Conservation (phyloP, 1,140 invertebrate genomes). For the Cotesia vestalis region DNA sequence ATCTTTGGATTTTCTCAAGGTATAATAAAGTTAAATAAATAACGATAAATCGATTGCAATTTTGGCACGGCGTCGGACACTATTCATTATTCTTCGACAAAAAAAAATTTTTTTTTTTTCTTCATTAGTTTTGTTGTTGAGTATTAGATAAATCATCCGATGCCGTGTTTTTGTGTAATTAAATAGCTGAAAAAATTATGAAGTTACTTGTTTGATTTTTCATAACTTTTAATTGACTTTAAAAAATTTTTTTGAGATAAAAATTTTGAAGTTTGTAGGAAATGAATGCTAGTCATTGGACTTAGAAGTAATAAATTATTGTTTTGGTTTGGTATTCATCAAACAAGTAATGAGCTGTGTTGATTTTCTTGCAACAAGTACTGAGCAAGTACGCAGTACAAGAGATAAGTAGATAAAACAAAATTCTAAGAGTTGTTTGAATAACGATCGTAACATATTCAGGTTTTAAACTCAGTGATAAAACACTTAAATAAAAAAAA, state of each 20-base stretch:
- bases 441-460: slow-evolving; percentile 55
- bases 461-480: slow-evolving; percentile 57
- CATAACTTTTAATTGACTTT: too few species aligned
- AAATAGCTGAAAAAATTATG: too few species aligned
- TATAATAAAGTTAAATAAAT: slow-evolving; percentile 7
- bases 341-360: not conserved
- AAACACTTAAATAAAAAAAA: slow-evolving; percentile 29
- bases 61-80: slow-evolving; percentile 21
- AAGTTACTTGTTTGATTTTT: too few species aligned
- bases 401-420: slow-evolving; percentile 48
- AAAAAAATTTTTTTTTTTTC: not conserved
- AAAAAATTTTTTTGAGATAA: too few species aligned
- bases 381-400: not conserved
- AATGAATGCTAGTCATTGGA: too few species aligned
- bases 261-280: too few species aligned
- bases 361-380: slow-evolving; percentile 4
- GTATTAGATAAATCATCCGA: too few species aligned
- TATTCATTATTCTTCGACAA: not conserved
- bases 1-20: slow-evolving; percentile 41
- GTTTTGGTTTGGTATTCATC: too few species aligned
- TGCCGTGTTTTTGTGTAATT: too few species aligned
- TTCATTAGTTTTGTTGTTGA: too few species aligned
- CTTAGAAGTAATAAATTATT: too few species aligned
- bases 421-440: slow-evolving; percentile 54
- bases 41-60: slow-evolving; percentile 5